These are phyloP conservation scores for Apostichopus californicus DNA, from an alignment of 35 echinoderm and acorn worm genomes.

Conservation along the genomic window DNA sequence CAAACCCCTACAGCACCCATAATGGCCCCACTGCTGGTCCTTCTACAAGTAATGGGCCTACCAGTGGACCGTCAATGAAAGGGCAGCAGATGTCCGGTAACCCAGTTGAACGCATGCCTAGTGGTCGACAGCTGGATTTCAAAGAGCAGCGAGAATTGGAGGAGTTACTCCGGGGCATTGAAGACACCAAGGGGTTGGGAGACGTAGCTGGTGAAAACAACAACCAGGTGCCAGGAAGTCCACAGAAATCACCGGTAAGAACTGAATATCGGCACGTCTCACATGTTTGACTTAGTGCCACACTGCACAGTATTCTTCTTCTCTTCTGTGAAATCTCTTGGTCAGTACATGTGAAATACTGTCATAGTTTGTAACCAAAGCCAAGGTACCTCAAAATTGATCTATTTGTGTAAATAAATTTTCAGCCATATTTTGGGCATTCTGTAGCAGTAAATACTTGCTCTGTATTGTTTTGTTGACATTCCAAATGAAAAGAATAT, in stretches of 20 bases:
- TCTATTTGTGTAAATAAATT: no score
- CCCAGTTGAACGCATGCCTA: neutral
- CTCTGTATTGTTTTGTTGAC: no score
- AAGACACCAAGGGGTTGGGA: slow-evolving; percentile 28
- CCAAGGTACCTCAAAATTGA: no score
- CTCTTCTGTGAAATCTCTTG: no score
- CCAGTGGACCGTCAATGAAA: neutral
- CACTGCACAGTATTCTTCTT: no score
- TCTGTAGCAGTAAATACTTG: no score
- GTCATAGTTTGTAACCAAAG: no score
- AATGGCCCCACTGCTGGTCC: slow-evolving; percentile 38
- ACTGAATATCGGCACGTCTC: neutral
- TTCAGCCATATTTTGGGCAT: no score
- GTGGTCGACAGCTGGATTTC: slow-evolving; percentile 63
- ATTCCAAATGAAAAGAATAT: no score
- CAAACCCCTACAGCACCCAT: slow-evolving; percentile 33
- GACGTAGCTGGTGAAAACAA: slow-evolving; percentile 32
- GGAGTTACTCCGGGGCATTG: slow-evolving; percentile 79
- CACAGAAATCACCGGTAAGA: slow-evolving; percentile 50
- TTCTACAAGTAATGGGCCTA: slow-evolving; percentile 36
- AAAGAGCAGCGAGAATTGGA: slow-evolving; percentile 84
- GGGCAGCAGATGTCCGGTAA: neutral
- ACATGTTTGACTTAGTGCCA: no score
- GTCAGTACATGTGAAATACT: no score
- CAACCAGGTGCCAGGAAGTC: slow-evolving; percentile 42